Evolutionary conservation across 2,113 vertebrate species (phyloP).

Genomic region (Ascaphus truei): DNA sequence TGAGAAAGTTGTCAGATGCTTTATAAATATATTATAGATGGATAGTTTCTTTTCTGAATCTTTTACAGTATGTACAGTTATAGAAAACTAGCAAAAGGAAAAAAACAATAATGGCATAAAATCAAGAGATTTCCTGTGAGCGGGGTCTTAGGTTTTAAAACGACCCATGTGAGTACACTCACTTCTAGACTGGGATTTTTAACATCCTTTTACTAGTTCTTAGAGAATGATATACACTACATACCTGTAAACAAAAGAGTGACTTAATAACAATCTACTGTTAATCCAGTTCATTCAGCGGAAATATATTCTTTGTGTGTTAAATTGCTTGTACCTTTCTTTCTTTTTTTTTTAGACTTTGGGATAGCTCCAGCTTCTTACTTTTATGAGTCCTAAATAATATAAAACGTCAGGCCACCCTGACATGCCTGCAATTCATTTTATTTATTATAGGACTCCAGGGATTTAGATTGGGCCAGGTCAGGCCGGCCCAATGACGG

Average conservation of each 20-base stretch:
- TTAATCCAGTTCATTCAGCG: not conserved
- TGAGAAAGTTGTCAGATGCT: too few species aligned
- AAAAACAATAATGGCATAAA: too few species aligned
- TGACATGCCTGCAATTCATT: slow-evolving; percentile 32
- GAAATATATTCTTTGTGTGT: not conserved
- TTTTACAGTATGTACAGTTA: too few species aligned
- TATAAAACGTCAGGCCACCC: slow-evolving; percentile 46
- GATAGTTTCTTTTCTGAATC: too few species aligned
- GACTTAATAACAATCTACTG: not conserved
- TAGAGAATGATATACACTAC: too few species aligned
- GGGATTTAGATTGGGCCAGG: not conserved
- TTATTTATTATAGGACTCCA: not conserved
- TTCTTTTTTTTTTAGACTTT: not conserved
- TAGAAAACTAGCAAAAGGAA: too few species aligned
- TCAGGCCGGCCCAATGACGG: not conserved
- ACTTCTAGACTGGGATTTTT: too few species aligned
- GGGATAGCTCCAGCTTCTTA: slow-evolving; percentile 21
- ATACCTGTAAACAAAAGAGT: not conserved
- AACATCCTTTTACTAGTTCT: too few species aligned
- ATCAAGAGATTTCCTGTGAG: too few species aligned
- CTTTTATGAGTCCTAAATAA: slow-evolving; percentile 40
- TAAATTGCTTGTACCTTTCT: not conserved
- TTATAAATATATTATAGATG: too few species aligned
- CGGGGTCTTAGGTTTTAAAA: too few species aligned
- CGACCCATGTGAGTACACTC: too few species aligned